Base-by-base conservation (phyloP, 2,797 vertebrate species). In the Enoplosus armatus region DNA sequence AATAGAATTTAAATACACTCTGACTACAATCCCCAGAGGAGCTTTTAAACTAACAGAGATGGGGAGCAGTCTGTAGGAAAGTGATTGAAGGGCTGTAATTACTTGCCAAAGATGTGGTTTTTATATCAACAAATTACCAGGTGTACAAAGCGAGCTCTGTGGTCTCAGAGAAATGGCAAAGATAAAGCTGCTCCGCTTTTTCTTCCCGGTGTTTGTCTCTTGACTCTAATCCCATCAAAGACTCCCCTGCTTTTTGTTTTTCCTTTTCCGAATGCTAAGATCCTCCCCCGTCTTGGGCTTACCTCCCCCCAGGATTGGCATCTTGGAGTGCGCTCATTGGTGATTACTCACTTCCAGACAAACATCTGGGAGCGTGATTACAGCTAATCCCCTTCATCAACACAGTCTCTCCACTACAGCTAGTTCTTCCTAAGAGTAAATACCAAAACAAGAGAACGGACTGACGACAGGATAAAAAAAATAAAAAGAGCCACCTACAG, bases 211-310 rank as follows among this genome's bases (percentile, higher is more conserved):
- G 83, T 92, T 87, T 91, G 82, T 89, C 87, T 89, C 84, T 85
- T 77, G 77, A 84, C 88, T 87, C 79, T 93, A 92, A 94, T 94
- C 92, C 91, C 89, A 88, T 93, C 93, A 94, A 93, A 93, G 88
- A 76, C 78, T 90, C 75, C 67, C 67, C 56, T 82, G 88, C 77
- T 77, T 89, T 89, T 89, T 87, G 68, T 88, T 90, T 90, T 87
- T 72, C 60, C 60, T 78, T 74, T 79, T 73, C 27, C 15, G 33
- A 78, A 88, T 58, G 75, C 76, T 61, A 43, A 91, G 64, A 88
- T 84, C 80, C 79, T 78, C 74, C 67, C 59, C 86, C 61, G 15
- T 87, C 64, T 79, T 51, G 56, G 78, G 77, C 50, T 88, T 84
- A 77, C 78, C 84, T 75, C 72, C 83, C 83, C 77, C 64, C 64